Evolutionary conservation across 2,888 invertebrate genomes (phyloP).

Genomic region (Eupeodes latifasciatus): DNA sequence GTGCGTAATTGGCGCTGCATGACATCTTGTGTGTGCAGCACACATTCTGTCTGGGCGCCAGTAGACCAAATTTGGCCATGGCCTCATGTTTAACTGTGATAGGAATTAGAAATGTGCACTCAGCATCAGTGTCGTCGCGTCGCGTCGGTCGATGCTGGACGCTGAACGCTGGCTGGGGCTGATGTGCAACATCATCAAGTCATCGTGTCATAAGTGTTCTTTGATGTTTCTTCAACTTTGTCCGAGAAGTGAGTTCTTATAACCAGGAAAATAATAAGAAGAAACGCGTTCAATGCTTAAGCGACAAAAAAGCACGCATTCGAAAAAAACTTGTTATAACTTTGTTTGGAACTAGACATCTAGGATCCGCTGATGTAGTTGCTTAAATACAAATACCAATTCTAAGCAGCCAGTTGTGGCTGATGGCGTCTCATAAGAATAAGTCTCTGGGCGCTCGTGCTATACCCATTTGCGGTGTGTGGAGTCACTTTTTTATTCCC

Average conservation of each 20-base stretch:
- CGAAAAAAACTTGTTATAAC: constrained; percentile 60
- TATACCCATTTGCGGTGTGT: constrained; percentile 58
- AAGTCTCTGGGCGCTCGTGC: constrained; percentile 64
- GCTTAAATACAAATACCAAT: neutral
- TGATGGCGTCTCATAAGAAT: neutral
- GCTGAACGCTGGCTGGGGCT: too few species aligned
- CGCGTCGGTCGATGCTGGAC: neutral
- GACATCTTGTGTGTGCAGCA: constrained; percentile 58
- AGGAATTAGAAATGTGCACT: constrained; percentile 61
- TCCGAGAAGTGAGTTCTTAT: neutral
- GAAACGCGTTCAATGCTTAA: neutral
- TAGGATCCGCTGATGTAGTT: constrained; percentile 51
- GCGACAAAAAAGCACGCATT: neutral
- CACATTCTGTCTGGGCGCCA: constrained; percentile 74
- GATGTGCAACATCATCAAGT: constrained; percentile 2
- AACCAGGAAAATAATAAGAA: constrained; percentile 27
- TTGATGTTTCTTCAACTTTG: constrained; percentile 56
- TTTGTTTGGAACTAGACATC: constrained; percentile 67
- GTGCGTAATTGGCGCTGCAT: constrained; percentile 73
- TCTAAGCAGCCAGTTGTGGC: neutral
- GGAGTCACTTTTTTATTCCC: constrained; percentile 63
- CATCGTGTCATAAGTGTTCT: constrained; percentile 62
- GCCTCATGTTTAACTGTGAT: constrained; percentile 58
- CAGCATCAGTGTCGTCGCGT: constrained; percentile 19
- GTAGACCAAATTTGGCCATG: constrained; percentile 71